phyloP scores from a whole-genome alignment of 2,797 vertebrate species.

The Tapirus indicus region DNA sequence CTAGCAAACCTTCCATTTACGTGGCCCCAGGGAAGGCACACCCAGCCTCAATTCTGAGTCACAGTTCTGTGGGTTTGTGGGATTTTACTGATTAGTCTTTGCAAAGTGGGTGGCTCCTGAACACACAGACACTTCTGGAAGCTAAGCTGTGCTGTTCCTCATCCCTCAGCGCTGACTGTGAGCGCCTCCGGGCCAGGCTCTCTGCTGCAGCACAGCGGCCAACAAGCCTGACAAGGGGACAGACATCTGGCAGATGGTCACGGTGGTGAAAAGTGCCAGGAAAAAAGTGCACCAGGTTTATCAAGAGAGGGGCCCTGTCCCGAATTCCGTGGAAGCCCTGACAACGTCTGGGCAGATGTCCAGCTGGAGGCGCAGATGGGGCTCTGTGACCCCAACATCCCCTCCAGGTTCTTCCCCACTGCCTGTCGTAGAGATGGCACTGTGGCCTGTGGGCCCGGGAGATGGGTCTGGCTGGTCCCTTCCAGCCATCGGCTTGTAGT shows the following conservation, averaged over 20 bases:
- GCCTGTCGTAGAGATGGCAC: neutral
- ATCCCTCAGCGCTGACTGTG: neutral
- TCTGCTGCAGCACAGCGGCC: neutral
- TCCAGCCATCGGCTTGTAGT: neutral
- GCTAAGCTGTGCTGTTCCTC: neutral
- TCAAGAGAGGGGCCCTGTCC: neutral
- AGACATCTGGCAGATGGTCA: accelerated
- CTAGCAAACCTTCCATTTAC: neutral
- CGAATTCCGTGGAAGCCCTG: neutral
- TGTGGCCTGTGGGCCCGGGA: neutral
- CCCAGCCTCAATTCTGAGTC: too few species aligned
- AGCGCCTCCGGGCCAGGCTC: neutral
- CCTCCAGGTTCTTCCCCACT: neutral
- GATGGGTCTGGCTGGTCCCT: neutral
- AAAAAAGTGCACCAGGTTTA: accelerated
- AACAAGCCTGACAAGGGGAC: neutral
- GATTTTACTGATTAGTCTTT: neutral
- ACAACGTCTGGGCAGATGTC: neutral
- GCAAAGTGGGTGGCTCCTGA: neutral
- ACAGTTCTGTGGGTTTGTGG: neutral
- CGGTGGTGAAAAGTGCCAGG: accelerated
- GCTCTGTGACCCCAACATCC: neutral
- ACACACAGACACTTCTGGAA: neutral
- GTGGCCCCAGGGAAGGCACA: neutral
- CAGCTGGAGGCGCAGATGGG: neutral